Evolutionary conservation across 2,113 vertebrate species (phyloP), one percentile per base, ranked within the genome.

Genomic region (Larimichthys crocea): DNA sequence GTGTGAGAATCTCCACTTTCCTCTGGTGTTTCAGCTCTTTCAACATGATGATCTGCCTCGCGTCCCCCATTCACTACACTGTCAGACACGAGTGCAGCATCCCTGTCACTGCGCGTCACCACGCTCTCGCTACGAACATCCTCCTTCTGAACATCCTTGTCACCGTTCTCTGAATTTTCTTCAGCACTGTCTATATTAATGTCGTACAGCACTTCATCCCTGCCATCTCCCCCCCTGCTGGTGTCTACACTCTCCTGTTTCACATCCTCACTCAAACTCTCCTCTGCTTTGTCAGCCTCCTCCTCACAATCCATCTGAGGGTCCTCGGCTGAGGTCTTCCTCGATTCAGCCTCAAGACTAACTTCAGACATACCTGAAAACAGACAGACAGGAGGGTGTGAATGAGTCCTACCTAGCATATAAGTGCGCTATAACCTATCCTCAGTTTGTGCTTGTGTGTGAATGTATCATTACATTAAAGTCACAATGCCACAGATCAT

Each of bases 301-400:
- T 90, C 86, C 85, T 85, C 83, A 86, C 61, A 87, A 74, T 90
- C 92, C 86, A 83, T 66, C 52, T 72, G 91, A 80, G 77, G 86
- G 76, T 91, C 90, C 91, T 92, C 79, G 14, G 89, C 67, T 70
- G 88, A 92, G 83, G 76, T 89, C 82, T 82, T 86, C 79, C 78
- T 89, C 59, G 85, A 87, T 65, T 91, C 91, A 65, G 90, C 85
- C 79, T 94, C 93, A 92, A 94, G 86, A 93, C 94, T 95, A 95
- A 92, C 81, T 89, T 95, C 92, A 92, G 95, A 95, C 95, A 96
- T 95, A 84, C 93, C 94, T 94, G 94, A 76, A 95, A 95, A 86
- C 83, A 95, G 82, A 94, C 77, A 92, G 65, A 93, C 20, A 87
- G 24, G 76, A 55, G 35, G 50, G 65, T 44, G 68, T 93, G 87